phyloP scores from a whole-genome alignment of 2,797 vertebrate species.

The Hemitrygon akajei region DNA sequence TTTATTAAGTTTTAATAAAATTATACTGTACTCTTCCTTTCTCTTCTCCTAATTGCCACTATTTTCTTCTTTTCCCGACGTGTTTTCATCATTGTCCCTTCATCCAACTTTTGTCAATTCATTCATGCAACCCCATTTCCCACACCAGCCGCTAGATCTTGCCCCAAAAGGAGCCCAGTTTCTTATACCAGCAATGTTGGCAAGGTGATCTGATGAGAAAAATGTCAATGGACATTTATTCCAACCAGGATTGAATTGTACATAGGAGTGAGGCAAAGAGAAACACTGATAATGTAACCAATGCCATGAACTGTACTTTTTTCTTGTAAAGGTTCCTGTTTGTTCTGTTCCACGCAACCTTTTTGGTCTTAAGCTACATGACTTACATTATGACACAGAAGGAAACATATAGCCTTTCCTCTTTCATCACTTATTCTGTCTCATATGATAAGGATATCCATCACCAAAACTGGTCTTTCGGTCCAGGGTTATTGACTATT shows the following conservation, averaged over 20 bases:
- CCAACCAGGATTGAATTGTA: not conserved
- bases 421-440: too few relatives aligned
- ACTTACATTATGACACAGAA: too few relatives aligned
- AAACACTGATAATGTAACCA: not conserved
- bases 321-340: not conserved
- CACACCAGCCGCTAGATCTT: not conserved
- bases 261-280: not conserved
- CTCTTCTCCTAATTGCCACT: not conserved
- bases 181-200: not conserved
- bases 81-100: too few relatives aligned
- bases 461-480: too few relatives aligned
- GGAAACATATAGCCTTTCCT: too few relatives aligned
- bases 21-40: not conserved
- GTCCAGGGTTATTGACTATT: too few relatives aligned
- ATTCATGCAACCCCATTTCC: not conserved
- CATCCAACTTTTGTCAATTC: not conserved
- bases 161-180: not conserved
- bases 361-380: not conserved
- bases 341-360: too few relatives aligned
- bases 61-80: not conserved
- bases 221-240: not conserved
- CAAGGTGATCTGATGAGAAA: not conserved
- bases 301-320: not conserved
- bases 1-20: not conserved
- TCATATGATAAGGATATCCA: too few relatives aligned